Evolutionary conservation across 1,140 invertebrate species (phyloP).

Genomic region (Thaumatotibia leucotreta): DNA sequence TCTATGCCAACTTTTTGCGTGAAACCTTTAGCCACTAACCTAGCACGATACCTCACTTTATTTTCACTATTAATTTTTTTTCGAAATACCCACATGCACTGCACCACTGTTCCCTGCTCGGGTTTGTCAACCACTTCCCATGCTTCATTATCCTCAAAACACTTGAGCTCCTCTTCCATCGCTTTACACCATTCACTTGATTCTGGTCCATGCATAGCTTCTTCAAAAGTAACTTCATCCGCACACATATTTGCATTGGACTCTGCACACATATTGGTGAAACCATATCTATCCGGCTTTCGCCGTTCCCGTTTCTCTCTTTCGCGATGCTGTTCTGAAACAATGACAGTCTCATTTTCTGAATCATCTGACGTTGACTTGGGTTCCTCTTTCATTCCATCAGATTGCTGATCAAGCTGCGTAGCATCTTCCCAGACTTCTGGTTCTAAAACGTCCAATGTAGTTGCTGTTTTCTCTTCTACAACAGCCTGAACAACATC

Average conservation of each 20-base stretch:
- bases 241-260: not conserved
- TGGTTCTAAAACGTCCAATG: not conserved
- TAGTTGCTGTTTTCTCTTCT: not conserved
- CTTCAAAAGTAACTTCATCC: constrained; percentile 3
- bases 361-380: not conserved
- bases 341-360: not conserved
- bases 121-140: constrained; percentile 45
- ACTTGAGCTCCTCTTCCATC: constrained; percentile 30
- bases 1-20: constrained; percentile 11
- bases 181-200: constrained; percentile 25
- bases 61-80: constrained; percentile 35
- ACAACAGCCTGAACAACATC: not conserved
- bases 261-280: not conserved
- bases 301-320: not conserved
- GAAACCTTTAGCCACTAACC: too few species aligned
- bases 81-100: constrained; percentile 49
- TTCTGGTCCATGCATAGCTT: constrained; percentile 28
- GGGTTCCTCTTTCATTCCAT: too few species aligned
- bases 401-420: not conserved
- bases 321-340: not conserved
- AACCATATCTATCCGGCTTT: constrained; percentile 5
- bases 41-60: too few species aligned
- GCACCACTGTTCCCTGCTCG: constrained; percentile 32
- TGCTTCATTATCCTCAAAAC: constrained; percentile 32
- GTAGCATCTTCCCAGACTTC: not conserved